Percentiles rank a stretch among this genome's conserved stretches.
These are phyloP conservation scores for Sorex fumeus DNA, from an alignment of 2,113 vertebrate species.

Conservation along the genomic window DNA sequence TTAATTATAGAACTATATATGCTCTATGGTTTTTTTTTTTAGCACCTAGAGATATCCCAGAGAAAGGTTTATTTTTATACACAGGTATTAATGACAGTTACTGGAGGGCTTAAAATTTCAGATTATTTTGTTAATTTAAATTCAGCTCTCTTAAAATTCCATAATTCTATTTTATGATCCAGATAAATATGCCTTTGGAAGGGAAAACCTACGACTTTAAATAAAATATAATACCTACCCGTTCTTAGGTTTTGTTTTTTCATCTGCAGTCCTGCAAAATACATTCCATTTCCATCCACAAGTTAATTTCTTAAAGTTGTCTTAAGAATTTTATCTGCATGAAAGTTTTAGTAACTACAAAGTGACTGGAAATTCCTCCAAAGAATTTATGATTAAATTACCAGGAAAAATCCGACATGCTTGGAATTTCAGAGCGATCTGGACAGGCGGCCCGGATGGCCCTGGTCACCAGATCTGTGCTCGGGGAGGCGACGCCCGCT, in stretches of 20 bases:
- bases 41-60: constrained; percentile 18
- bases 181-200: constrained; percentile 72
- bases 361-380: constrained; percentile 81
- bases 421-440: constrained; percentile 64
- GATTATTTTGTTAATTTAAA: constrained; percentile 73
- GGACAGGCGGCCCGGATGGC: not conserved
- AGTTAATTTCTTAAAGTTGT: constrained; percentile 82
- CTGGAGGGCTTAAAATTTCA: constrained; percentile 28
- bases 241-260: constrained; percentile 76
- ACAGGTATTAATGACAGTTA: constrained; percentile 58
- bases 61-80: constrained; percentile 65
- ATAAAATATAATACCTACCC: constrained; percentile 64
- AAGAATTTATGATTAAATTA: constrained; percentile 84
- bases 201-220: constrained; percentile 56
- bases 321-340: constrained; percentile 88
- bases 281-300: constrained; percentile 84
- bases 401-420: not conserved
- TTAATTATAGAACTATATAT: not conserved
- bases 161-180: constrained; percentile 53
- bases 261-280: constrained; percentile 81
- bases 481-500: not conserved
- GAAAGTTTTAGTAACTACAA: constrained; percentile 81
- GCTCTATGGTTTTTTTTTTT: not conserved
- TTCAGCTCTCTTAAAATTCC: constrained; percentile 60
- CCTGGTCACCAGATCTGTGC: not conserved